Percentiles rank a stretch among this genome's conserved stretches.
phyloP scores from a whole-genome alignment of 2,797 vertebrate species.

The Oophaga sylvatica region DNA sequence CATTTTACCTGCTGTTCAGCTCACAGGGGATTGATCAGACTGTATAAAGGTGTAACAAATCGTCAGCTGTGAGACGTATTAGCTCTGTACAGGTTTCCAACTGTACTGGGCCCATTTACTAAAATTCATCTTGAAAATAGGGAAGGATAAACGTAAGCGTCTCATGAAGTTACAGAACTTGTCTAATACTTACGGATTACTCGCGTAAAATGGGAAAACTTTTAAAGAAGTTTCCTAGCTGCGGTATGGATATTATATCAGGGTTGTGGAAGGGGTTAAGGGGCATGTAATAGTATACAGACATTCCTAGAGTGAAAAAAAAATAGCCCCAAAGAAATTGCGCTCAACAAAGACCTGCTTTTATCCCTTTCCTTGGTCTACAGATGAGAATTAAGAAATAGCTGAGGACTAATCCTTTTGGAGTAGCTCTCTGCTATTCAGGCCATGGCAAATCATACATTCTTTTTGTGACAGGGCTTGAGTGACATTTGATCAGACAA shows the following conservation, averaged over 20 bases:
- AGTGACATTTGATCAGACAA: slow-evolving; percentile 61
- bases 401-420: slow-evolving; percentile 51
- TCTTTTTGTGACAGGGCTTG: slow-evolving; percentile 54
- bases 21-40: not conserved
- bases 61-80: not conserved
- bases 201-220: not conserved
- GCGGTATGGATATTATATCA: slow-evolving; percentile 66
- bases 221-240: not conserved
- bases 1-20: no score
- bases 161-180: not conserved
- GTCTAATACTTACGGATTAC: not conserved
- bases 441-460: slow-evolving; percentile 56
- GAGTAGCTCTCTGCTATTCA: slow-evolving; percentile 46
- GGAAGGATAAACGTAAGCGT: not conserved
- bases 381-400: slow-evolving; percentile 57
- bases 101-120: not conserved
- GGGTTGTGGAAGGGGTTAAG: slow-evolving; percentile 73
- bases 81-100: not conserved
- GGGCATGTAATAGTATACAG: slow-evolving; percentile 53
- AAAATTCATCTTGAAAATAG: not conserved
- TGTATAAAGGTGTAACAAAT: not conserved
- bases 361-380: slow-evolving; percentile 50
- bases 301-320: slow-evolving; percentile 44
- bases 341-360: slow-evolving; percentile 53
- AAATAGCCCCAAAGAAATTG: slow-evolving; percentile 38